A percentile compares a stretch with the other conserved stretches of the same genome.
Conservation (phyloP, 2,888 invertebrate genomes). For the Agrotis exclamationis region DNA sequence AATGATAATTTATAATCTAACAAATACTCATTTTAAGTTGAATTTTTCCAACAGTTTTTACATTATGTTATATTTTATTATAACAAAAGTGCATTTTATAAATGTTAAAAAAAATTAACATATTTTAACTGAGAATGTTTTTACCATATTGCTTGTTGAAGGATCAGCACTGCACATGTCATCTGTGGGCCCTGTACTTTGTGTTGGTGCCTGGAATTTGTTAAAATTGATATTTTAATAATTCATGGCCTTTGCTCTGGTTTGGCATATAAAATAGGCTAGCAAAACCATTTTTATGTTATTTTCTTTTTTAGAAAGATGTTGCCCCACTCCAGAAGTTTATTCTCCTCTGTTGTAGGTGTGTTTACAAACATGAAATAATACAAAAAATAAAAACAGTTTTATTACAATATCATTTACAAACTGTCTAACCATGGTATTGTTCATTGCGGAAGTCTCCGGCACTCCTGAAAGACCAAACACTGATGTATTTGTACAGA, state of each 20-base stretch:
- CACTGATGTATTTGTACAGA: constrained; percentile 78
- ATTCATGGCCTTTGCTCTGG: not conserved
- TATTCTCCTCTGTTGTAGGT: no score
- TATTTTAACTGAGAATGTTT: constrained; percentile 2
- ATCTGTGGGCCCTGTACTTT: constrained; percentile 67
- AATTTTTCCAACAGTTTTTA: no score
- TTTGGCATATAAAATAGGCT: not conserved
- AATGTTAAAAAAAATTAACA: no score
- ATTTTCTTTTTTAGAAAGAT: no score
- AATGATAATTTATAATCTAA: no score
- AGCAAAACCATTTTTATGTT: not conserved
- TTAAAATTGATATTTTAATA: not conserved
- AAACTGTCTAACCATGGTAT: constrained; percentile 67
- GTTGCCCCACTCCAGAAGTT: no score
- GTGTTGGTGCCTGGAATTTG: constrained; percentile 65
- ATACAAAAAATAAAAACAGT: no score
- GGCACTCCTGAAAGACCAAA: constrained; percentile 79
- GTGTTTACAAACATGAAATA: no score
- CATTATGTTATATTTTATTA: no score
- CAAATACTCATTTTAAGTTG: no score
- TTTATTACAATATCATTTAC: no score
- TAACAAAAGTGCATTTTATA: no score
- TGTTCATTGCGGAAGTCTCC: constrained; percentile 75
- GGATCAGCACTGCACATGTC: constrained; percentile 72
- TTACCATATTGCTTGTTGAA: constrained; percentile 72